Evolutionary conservation across 2,888 invertebrate species (phyloP).

Genomic region (Plagodis pulveraria): DNA sequence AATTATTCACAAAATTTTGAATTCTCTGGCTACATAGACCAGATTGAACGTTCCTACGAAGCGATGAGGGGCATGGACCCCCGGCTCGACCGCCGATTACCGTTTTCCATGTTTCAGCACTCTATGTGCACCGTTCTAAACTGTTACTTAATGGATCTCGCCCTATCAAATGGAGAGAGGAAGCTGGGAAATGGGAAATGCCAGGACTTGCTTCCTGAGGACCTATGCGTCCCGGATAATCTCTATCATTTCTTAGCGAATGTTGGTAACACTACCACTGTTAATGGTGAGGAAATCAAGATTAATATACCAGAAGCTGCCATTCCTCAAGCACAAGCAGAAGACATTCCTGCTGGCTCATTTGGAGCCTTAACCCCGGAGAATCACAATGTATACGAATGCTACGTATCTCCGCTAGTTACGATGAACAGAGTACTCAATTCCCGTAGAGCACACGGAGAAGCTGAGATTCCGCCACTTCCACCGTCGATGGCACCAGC

Average conservation of each 20-base stretch:
- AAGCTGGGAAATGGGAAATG: constrained; percentile 21
- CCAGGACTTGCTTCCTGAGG: constrained; percentile 37
- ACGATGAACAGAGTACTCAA: constrained; percentile 26
- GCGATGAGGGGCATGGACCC: constrained; percentile 33
- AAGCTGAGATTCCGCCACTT: constrained; percentile 28
- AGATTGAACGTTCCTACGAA: no score
- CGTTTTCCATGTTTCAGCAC: constrained; percentile 42
- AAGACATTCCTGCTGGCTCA: constrained; percentile 21
- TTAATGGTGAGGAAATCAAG: constrained; percentile 32
- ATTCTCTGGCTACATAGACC: no score
- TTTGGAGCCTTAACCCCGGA: constrained; percentile 9
- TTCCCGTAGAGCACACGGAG: constrained; percentile 12
- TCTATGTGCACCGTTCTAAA: constrained; percentile 37
- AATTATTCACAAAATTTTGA: no score
- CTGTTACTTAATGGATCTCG: constrained; percentile 32
- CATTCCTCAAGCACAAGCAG: constrained; percentile 25
- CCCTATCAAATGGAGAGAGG: constrained; percentile 34
- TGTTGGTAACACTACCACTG: constrained; percentile 35
- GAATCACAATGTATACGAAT: constrained; percentile 23
- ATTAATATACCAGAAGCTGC: constrained; percentile 33
- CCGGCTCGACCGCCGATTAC: constrained; percentile 34
- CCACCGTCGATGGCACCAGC: constrained; percentile 28
- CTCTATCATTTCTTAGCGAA: constrained; percentile 32
- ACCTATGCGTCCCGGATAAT: constrained; percentile 33
- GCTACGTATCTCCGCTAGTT: constrained; percentile 27